phyloP scores from a whole-genome alignment of 2,888 invertebrate genomes.

The Plebejus argus region DNA sequence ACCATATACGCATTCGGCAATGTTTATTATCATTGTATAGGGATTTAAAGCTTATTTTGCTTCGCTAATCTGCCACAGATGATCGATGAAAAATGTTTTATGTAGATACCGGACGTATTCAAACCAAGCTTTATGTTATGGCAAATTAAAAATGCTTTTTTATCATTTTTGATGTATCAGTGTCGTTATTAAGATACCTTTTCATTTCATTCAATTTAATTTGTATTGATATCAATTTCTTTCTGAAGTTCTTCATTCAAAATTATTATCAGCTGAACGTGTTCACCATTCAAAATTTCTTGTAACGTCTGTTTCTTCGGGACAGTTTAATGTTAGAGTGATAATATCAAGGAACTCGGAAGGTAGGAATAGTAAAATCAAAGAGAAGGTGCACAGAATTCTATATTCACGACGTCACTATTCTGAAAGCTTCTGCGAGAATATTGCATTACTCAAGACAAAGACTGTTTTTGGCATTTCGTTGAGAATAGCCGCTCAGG shows the following conservation, averaged over 20 bases:
- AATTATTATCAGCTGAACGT: too few relatives aligned
- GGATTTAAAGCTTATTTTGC: background rate
- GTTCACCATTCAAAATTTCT: background rate
- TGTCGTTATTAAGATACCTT: too few relatives aligned
- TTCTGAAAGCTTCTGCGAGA: background rate
- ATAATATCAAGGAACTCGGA: background rate
- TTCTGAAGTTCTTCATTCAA: too few relatives aligned
- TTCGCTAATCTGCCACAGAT: background rate
- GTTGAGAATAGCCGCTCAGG: background rate
- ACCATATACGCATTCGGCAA: background rate
- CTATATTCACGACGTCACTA: background rate
- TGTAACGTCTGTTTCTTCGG: background rate
- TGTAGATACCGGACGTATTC: too few relatives aligned
- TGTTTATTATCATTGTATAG: background rate
- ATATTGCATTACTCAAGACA: slow-evolving; percentile 21
- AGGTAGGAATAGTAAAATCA: background rate
- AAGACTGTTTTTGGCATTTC: slow-evolving; percentile 20
- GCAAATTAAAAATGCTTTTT: too few relatives aligned
- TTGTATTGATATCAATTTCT: too few relatives aligned
- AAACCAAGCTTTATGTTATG: too few relatives aligned
- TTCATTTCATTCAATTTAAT: too few relatives aligned
- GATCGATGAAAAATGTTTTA: background rate
- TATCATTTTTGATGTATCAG: too few relatives aligned
- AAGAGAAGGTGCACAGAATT: background rate
- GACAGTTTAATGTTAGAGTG: background rate